A percentile compares a stretch with the other conserved stretches of the same genome.
phyloP scores from a whole-genome alignment of 2,113 vertebrate genomes.

The Cariama cristata region DNA sequence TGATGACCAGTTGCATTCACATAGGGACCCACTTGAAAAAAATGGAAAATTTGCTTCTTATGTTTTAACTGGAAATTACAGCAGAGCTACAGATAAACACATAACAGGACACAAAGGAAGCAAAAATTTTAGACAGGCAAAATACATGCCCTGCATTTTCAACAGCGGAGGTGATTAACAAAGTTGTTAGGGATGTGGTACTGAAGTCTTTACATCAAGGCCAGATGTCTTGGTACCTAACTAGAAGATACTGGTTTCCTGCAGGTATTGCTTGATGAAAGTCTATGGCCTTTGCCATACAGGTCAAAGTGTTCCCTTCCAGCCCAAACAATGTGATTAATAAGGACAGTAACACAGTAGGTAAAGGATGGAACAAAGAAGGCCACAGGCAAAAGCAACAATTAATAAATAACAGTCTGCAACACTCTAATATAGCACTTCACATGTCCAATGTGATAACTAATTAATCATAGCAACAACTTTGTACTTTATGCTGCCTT shows the following conservation, averaged over 20 bases:
- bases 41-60: neutral
- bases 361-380: neutral
- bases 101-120: neutral
- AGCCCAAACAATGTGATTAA: neutral
- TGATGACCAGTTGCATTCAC: neutral
- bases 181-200: neutral
- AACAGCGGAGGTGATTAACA: neutral
- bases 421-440: slow-evolving; percentile 9
- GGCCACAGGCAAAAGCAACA: slow-evolving; percentile 26
- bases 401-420: slow-evolving; percentile 55
- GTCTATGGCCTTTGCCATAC: neutral
- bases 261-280: neutral
- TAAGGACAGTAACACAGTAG: neutral
- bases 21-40: neutral
- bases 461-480: slow-evolving; percentile 57
- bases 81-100: neutral
- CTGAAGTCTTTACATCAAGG: neutral
- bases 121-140: neutral
- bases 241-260: neutral
- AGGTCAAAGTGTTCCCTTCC: slow-evolving; percentile 2
- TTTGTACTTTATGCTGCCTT: neutral
- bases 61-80: neutral
- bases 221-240: neutral
- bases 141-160: neutral
- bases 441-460: slow-evolving; percentile 33